Conservation (phyloP, 2,113 vertebrate genomes). For the Pangasianodon gigas region DNA sequence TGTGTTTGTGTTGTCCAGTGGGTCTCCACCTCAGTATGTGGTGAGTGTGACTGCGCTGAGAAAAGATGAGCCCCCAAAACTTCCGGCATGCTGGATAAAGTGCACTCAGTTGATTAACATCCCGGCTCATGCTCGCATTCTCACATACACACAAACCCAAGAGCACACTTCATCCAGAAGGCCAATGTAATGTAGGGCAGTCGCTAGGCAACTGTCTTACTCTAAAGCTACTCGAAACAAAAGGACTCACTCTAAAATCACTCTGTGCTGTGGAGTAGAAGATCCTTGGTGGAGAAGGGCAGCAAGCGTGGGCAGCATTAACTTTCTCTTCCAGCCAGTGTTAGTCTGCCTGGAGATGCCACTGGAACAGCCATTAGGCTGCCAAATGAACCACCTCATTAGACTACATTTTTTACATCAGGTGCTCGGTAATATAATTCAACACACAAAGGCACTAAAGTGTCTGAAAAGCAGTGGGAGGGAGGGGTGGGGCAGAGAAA, state of each 20-base stretch:
- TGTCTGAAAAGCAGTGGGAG: conserved; percentile 27
- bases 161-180: conserved; percentile 55
- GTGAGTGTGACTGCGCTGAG: conserved; percentile 65
- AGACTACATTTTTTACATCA: conserved; percentile 56
- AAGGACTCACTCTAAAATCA: conserved; percentile 68
- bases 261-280: conserved; percentile 56
- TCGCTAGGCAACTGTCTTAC: conserved; percentile 76
- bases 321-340: conserved; percentile 18
- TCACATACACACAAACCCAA: conserved; percentile 48
- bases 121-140: conserved; percentile 31
- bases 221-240: conserved; percentile 73
- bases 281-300: conserved; percentile 55
- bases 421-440: conserved; percentile 59
- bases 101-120: conserved; percentile 70
- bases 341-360: conserved; percentile 20
- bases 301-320: conserved; percentile 19
- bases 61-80: conserved; percentile 63
- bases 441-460: conserved; percentile 37
- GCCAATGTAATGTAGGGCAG: conserved; percentile 68
- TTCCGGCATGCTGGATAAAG: conserved; percentile 68
- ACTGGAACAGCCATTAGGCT: conserved; percentile 41
- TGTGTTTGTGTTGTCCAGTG: conserved; percentile 8
- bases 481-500: conserved; percentile 4
- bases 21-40: conserved; percentile 18
- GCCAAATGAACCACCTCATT: conserved; percentile 33